phyloP scores from a whole-genome alignment of 1,140 invertebrate species.

The Drosophila paulistorum region DNA sequence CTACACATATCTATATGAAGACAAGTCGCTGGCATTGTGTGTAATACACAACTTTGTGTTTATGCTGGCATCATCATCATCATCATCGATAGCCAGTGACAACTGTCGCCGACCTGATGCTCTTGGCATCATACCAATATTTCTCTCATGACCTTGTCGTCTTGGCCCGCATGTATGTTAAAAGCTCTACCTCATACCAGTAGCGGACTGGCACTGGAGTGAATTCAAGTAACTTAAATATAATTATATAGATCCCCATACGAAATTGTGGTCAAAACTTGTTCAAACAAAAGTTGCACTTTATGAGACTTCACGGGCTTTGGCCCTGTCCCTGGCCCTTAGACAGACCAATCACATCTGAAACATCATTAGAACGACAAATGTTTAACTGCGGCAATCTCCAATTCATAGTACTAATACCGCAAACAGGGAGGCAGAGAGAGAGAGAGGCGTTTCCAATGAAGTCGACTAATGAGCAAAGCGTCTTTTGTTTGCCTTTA shows the following conservation, averaged over 20 bases:
- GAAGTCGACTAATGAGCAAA: conserved; percentile 65
- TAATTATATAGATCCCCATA: neutral
- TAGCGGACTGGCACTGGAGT: neutral
- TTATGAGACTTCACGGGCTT: neutral
- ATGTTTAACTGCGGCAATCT: conserved; percentile 42
- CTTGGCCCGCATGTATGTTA: conserved; percentile 13
- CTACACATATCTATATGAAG: too few relatives aligned
- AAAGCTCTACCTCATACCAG: neutral
- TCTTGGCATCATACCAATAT: conserved; percentile 8
- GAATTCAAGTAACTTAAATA: neutral
- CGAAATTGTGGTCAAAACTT: neutral
- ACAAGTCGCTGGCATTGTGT: neutral
- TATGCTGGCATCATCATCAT: conserved; percentile 9
- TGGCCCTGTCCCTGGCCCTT: neutral
- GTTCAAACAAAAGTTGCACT: neutral
- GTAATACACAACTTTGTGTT: neutral
- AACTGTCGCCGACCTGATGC: conserved; percentile 6
- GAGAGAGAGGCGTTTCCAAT: conserved; percentile 3
- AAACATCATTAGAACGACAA: conserved; percentile 35
- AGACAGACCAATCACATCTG: neutral
- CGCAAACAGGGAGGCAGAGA: neutral
- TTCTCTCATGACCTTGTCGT: conserved; percentile 15
- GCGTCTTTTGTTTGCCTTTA: conserved; percentile 71
- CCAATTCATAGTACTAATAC: conserved; percentile 18
- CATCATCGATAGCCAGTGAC: conserved; percentile 6